Conservation (phyloP, 2,888 invertebrate species). For the Podotricha telesiphe region DNA sequence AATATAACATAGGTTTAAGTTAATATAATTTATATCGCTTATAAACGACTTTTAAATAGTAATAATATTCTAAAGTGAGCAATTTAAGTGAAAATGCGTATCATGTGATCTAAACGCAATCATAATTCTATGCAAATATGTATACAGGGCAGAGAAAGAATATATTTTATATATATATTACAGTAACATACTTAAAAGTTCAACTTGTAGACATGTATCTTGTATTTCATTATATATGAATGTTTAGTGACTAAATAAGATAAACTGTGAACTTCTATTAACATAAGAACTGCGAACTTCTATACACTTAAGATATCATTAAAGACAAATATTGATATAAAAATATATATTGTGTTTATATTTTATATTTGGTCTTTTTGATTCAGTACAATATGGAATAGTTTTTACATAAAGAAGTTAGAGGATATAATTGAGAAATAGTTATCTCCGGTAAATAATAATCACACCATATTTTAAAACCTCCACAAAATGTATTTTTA, state of each 20-base stretch:
- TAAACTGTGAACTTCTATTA: not conserved
- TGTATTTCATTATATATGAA: not conserved
- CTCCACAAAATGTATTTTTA: no score
- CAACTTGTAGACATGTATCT: conserved; percentile 6
- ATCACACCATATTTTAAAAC: no score
- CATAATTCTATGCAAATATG: conserved; percentile 43
- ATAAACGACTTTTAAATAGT: conserved; percentile 21
- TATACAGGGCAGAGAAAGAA: conserved; percentile 62
- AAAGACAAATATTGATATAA: no score
- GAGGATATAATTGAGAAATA: no score
- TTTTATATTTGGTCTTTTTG: no score
- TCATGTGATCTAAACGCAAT: conserved; percentile 61
- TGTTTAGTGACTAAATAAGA: not conserved
- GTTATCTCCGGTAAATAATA: no score
- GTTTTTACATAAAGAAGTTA: no score
- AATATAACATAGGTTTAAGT: conserved; percentile 60
- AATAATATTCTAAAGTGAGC: conserved; percentile 55
- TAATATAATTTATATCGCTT: conserved; percentile 62
- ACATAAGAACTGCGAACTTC: not conserved
- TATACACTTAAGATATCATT: not conserved
- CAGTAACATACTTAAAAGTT: conserved; percentile 1
- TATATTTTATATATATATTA: conserved; percentile 54
- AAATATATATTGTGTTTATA: no score
- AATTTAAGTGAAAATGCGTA: conserved; percentile 53
- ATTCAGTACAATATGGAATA: no score